Evolutionary conservation across 1,140 invertebrate species (phyloP), one percentile per base, ranked within the genome.

Genomic region (Neodiprion pinetum): DNA sequence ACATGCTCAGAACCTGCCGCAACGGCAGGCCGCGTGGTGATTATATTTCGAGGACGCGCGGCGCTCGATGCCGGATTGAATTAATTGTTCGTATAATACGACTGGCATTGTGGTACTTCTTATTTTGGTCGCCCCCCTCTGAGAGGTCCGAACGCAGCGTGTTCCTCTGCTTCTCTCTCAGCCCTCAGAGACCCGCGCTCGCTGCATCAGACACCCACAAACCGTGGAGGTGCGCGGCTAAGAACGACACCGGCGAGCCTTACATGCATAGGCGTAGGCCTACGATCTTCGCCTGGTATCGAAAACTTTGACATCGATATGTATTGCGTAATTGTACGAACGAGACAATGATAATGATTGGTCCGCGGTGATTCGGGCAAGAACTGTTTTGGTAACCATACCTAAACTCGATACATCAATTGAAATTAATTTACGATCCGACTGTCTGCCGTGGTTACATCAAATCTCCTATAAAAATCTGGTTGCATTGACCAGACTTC

Each of bases 191-290:
- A 40, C 2, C 28, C 28, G 75, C 77, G 79, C 75, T 81, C 79
- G 79, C 75, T 81, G 78, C 75, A 79, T 72, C 67, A 77, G 78
- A 81, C 80, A 81, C 80, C 77, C 76, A 76, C 76, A 67, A 69
- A 68, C 49, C 67, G 70, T 67, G 67, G 28, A 49, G 68, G 67
- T 69, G 47, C 53, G 69, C 48, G 67, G 71, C 40, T 11, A 5
- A 40, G 28, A 61, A 61, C 53, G 53, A 61, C 53, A 61, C 53
- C 53, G 5, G 28, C n/a, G 48, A 49, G 73, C 17, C n/a, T 14
- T 50, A 61, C 23, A 61, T 21, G 71, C 72, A 48, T 66, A 67
- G 73, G 68, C 65, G 48, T 47, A 61, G 11, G 7, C 53, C n/a
- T 61, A 17, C 53, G 53, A 12, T 12, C 53, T 17, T 17, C 9